A percentile compares a stretch with the other conserved stretches of the same genome.
Conservation (phyloP, 2,888 invertebrate species). For the Suillia variegata region DNA sequence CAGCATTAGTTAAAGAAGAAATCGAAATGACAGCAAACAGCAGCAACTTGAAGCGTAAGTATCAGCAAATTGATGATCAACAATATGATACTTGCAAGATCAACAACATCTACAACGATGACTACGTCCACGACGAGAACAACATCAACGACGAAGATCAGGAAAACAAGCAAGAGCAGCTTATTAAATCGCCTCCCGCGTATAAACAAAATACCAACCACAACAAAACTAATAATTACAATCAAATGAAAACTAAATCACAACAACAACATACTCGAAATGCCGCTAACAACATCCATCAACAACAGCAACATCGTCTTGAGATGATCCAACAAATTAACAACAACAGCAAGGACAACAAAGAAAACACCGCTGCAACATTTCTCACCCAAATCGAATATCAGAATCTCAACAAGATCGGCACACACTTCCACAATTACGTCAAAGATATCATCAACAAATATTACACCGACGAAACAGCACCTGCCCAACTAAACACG, state of each 20-base stretch:
- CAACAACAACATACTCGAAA: conserved; percentile 26
- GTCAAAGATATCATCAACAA: conserved; percentile 60
- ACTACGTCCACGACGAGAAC: conserved; percentile 24
- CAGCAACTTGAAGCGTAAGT: conserved; percentile 45
- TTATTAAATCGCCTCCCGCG: conserved; percentile 62
- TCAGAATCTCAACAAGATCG: conserved; percentile 59
- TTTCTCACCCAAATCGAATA: conserved; percentile 59
- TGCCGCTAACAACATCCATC: conserved; percentile 32
- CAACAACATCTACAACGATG: conserved; percentile 21
- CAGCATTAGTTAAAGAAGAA: conserved; percentile 41
- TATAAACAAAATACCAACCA: conserved; percentile 50
- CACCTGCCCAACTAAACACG: conserved; percentile 46
- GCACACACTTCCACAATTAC: conserved; percentile 60
- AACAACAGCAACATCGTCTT: conserved; percentile 47
- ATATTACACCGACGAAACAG: conserved; percentile 59
- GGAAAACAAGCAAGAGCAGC: conserved; percentile 58
- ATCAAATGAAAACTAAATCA: conserved; percentile 20
- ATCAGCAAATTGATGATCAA: conserved; percentile 19
- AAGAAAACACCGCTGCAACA: conserved; percentile 40
- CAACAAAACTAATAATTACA: conserved; percentile 29
- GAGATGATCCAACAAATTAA: no score
- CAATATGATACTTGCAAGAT: not conserved
- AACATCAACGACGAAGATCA: conserved; percentile 46
- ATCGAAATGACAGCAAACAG: conserved; percentile 45
- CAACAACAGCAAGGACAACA: conserved; percentile 29